Percentiles rank a stretch among this genome's conserved stretches.
These are phyloP conservation scores for Oophaga sylvatica DNA, from an alignment of 2,797 vertebrate species.

Conservation along the genomic window DNA sequence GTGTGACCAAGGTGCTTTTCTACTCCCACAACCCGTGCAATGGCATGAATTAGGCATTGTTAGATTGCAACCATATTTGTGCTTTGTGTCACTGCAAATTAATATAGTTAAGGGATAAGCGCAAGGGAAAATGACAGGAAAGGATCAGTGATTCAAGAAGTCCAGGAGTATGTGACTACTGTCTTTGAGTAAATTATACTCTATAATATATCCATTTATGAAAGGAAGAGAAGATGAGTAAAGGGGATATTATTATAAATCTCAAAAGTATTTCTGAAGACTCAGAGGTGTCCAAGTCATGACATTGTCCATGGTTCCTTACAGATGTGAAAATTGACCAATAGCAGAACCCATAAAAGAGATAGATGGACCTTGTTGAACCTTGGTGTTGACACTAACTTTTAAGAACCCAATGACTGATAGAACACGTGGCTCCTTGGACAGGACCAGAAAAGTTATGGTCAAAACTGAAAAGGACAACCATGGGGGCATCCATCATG, in stretches of 20 bases:
- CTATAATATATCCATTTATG: background rate
- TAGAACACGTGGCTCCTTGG: no score
- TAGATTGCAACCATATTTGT: slow-evolving; percentile 22
- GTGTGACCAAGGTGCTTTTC: slow-evolving; percentile 44
- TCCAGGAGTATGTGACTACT: background rate
- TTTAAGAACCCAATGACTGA: no score
- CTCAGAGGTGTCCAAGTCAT: background rate
- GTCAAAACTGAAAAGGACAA: no score
- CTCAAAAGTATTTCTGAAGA: background rate
- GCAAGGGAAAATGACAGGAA: background rate
- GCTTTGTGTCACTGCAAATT: background rate
- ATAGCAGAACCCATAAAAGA: background rate
- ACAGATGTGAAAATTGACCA: background rate
- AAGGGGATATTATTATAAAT: background rate
- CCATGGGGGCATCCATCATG: no score
- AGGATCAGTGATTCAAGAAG: background rate
- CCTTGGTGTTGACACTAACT: no score
- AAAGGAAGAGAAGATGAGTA: background rate
- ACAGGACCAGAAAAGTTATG: no score
- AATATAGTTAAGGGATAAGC: background rate
- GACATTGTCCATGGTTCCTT: background rate
- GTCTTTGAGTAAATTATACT: background rate
- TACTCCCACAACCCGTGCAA: slow-evolving; percentile 47
- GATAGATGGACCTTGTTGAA: no score
- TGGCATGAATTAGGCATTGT: slow-evolving; percentile 54